Conservation (phyloP, 2,797 vertebrate genomes). For the Clarias pachynema region DNA sequence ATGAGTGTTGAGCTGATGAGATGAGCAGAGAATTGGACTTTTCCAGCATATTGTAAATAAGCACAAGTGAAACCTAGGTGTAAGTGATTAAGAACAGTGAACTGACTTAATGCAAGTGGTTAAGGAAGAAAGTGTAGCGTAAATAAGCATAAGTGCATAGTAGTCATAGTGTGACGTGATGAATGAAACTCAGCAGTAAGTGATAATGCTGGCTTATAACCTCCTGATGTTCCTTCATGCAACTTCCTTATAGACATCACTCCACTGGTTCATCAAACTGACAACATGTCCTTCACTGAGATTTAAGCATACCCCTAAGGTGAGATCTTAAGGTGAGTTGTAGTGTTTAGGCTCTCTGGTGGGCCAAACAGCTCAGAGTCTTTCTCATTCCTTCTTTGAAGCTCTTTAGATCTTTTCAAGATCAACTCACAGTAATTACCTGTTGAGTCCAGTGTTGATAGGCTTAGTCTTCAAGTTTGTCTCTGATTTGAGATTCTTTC, state of each 20-base stretch:
- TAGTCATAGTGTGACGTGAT: not conserved
- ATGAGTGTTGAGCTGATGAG: not conserved
- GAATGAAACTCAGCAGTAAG: not conserved
- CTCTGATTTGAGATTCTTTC: not conserved
- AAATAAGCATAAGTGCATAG: constrained; percentile 14
- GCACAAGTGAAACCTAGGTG: not conserved
- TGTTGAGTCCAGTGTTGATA: not conserved
- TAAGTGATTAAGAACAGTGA: not conserved
- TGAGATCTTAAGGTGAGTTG: not conserved
- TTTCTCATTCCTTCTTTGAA: not conserved
- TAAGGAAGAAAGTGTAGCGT: not conserved
- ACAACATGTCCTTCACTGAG: not conserved
- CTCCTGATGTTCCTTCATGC: not conserved
- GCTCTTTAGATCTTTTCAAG: not conserved
- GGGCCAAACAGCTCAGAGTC: not conserved
- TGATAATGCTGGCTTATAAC: not conserved
- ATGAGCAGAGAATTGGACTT: not conserved
- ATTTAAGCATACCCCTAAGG: not conserved
- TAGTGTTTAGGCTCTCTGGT: not conserved
- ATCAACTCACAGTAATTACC: not conserved
- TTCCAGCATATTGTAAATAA: not conserved
- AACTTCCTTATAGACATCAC: not conserved
- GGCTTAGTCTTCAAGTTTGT: not conserved
- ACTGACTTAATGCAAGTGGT: not conserved
- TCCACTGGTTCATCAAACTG: not conserved